Conservation (phyloP, 2,888 invertebrate genomes). For the Drosophila suboccidentalis region DNA sequence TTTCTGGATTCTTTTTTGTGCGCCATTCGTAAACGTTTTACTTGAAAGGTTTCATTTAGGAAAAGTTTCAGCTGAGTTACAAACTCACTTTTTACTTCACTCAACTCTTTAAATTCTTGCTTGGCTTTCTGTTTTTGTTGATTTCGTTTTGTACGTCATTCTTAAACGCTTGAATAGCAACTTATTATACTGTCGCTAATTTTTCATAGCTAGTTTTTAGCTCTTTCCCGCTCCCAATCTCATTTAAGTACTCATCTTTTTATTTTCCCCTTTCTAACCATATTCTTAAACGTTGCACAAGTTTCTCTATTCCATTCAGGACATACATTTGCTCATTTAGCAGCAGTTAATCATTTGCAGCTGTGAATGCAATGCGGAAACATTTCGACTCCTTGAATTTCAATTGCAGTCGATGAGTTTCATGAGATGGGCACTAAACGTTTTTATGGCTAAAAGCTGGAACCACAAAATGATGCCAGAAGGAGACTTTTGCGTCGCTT, state of each 20-base stretch:
- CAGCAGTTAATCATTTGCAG: neutral
- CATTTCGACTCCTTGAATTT: constrained; percentile 9
- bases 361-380: constrained; percentile 5
- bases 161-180: constrained; percentile 1
- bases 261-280: neutral
- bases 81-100: neutral
- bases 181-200: neutral
- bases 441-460: constrained; percentile 14
- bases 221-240: neutral
- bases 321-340: neutral
- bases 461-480: constrained; percentile 24
- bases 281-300: neutral
- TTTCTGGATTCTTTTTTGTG: neutral
- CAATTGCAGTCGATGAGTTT: constrained; percentile 12
- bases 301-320: too few relatives aligned
- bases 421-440: constrained; percentile 7
- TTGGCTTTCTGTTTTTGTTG: neutral
- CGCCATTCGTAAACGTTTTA: constrained; percentile 1
- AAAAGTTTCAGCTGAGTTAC: neutral
- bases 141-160: neutral
- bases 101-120: neutral
- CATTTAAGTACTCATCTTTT: neutral
- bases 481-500: constrained; percentile 29
- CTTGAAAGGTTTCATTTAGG: neutral
- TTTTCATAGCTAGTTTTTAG: neutral